phyloP scores from a whole-genome alignment of 2,113 vertebrate species.

The Cyphomyrus plagiostoma region DNA sequence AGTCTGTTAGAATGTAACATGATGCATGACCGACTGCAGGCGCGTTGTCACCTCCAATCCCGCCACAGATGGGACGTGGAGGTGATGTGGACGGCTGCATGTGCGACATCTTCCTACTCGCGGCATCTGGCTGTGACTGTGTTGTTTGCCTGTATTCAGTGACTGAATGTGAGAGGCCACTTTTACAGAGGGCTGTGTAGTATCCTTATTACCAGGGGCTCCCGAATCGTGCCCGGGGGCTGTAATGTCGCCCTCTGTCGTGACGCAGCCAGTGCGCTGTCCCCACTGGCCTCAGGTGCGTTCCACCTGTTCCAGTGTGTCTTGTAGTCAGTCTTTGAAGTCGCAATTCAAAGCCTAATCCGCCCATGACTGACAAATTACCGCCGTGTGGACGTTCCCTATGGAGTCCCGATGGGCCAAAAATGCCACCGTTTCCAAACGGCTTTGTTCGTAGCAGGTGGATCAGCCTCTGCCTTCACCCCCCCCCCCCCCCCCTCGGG shows the following conservation, averaged over 20 bases:
- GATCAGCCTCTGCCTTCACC: conserved; percentile 38
- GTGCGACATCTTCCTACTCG: not conserved
- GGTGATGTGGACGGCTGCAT: not conserved
- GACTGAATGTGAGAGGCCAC: not conserved
- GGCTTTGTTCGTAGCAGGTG: conserved; percentile 51
- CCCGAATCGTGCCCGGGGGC: not conserved
- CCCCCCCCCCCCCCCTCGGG: conserved; percentile 2
- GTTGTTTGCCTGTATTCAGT: not conserved
- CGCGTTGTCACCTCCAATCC: not conserved
- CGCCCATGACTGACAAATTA: conserved; percentile 32
- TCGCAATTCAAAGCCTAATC: conserved; percentile 31
- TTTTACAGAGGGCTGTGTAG: not conserved
- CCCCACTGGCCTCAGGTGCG: not conserved
- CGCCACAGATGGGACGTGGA: not conserved
- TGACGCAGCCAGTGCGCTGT: not conserved
- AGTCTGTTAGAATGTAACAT: not conserved
- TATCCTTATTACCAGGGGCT: not conserved
- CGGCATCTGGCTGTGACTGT: not conserved
- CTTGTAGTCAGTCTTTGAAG: conserved; percentile 11
- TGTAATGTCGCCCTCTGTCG: not conserved
- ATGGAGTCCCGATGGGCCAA: conserved; percentile 26
- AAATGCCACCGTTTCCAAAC: conserved; percentile 25
- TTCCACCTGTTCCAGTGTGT: not conserved
- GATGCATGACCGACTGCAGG: not conserved
- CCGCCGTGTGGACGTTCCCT: conserved; percentile 34